phyloP scores from a whole-genome alignment of 2,797 vertebrate genomes.

The Heterohyrax brucei region DNA sequence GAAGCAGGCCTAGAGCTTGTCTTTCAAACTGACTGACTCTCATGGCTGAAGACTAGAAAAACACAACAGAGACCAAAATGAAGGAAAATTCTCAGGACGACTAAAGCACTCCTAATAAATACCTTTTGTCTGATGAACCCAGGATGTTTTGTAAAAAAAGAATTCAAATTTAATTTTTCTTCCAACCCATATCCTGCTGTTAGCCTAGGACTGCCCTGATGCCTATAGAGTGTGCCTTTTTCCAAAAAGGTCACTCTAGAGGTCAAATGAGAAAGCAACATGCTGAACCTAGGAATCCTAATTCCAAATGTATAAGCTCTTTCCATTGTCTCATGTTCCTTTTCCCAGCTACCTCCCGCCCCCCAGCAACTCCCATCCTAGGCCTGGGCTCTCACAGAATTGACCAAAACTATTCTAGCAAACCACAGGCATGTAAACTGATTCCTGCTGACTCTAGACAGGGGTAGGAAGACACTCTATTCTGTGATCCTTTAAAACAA shows the following conservation, averaged over 20 bases:
- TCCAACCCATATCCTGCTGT: slow-evolving; percentile 11
- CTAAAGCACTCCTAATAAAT: slow-evolving; percentile 57
- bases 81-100: slow-evolving; percentile 40
- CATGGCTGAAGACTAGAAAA: background rate
- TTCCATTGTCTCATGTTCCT: slow-evolving; percentile 42
- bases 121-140: slow-evolving; percentile 11
- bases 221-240: background rate
- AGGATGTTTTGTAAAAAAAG: slow-evolving; percentile 65
- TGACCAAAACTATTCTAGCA: slow-evolving; percentile 59
- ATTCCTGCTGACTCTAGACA: background rate
- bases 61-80: background rate
- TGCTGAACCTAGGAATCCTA: slow-evolving; percentile 12
- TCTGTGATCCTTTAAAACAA: slow-evolving; percentile 66
- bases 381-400: slow-evolving; percentile 16
- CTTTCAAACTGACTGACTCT: slow-evolving; percentile 27
- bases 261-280: slow-evolving; percentile 42
- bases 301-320: slow-evolving; percentile 18
- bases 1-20: background rate
- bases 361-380: background rate
- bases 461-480: slow-evolving; percentile 29
- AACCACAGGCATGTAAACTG: slow-evolving; percentile 21
- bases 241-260: slow-evolving; percentile 28
- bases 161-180: background rate
- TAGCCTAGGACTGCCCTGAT: slow-evolving; percentile 16
- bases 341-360: background rate